phyloP scores from a whole-genome alignment of 2,888 invertebrate genomes.

The Mayetiola destructor region DNA sequence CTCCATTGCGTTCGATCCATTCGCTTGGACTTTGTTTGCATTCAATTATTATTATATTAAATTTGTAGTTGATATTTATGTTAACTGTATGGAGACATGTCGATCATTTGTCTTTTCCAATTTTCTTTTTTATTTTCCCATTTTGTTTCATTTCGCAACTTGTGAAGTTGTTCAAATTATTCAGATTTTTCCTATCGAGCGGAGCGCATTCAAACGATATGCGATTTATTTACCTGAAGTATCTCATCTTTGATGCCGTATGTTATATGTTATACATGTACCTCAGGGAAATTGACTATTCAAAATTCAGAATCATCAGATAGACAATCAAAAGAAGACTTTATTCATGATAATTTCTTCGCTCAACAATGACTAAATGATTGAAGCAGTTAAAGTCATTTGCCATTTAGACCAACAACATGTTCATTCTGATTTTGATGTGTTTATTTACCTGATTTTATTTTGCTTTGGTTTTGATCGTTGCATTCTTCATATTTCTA shows the following conservation, averaged over 20 bases:
- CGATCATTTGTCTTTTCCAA: constrained; percentile 13
- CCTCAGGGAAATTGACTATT: constrained; percentile 2
- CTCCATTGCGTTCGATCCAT: not conserved
- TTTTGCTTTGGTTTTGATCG: too few relatives aligned
- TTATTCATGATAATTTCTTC: not conserved
- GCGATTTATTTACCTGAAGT: constrained; percentile 6
- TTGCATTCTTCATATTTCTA: too few relatives aligned
- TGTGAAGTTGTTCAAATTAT: not conserved
- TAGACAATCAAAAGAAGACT: not conserved
- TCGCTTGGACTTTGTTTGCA: not conserved
- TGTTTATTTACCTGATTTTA: constrained; percentile 9
- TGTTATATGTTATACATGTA: not conserved
- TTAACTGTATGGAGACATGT: constrained; percentile 7
- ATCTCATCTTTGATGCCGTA: not conserved
- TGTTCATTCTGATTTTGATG: constrained; percentile 7
- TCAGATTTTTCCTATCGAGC: not conserved
- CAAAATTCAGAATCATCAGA: not conserved
- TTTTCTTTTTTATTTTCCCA: not conserved
- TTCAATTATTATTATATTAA: constrained; percentile 4
- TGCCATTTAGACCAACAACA: not conserved
- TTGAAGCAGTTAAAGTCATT: not conserved
- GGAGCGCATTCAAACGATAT: not conserved
- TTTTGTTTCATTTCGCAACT: not conserved
- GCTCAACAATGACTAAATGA: not conserved
- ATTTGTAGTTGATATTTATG: constrained; percentile 5